Base-by-base conservation (phyloP, 2,888 invertebrate genomes). In the Zygaena filipendulae region DNA sequence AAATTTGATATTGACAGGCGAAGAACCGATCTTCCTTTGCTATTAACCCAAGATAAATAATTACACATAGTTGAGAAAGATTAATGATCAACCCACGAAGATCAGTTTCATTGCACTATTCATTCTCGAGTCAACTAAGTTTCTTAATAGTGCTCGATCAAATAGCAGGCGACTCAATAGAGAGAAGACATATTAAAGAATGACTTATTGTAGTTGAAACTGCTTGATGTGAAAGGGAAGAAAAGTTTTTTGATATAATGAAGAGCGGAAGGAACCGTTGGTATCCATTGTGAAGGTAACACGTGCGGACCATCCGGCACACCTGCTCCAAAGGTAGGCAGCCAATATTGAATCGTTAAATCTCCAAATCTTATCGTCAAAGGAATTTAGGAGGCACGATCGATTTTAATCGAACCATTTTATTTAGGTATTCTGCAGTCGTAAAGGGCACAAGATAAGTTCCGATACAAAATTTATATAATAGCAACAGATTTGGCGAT, bases 41-140 rank as follows among this genome's bases (percentile, higher is more conserved):
- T n/a, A n/a, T n/a, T n/a, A n/a, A n/a, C n/a, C n/a, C n/a, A n/a
- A n/a, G n/a, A n/a, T n/a, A n/a, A n/a, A n/a, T n/a, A n/a, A n/a
- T n/a, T n/a, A n/a, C n/a, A n/a, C n/a, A n/a, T n/a, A n/a, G 49
- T 45, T 49, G 43, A 35, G 36, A 38, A 49, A 61, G 59, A 64
- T 63, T 60, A 55, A 64, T 62, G 59, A 43, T 47, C 40, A 38
- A 32, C 45, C 43, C 36, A 37, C 38, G 39, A 41, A 41, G 38
- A 44, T 46, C 44, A 33, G 43, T 43, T 43, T 39, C 48, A 49
- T 55, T 50, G 45, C 51, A 55, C 51, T 44, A 45, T 50, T 50
- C 45, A 47, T 47, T 55, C 51, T 45, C 45, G 45, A 45, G 4
- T 16, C 16, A 16, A 6, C 16, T 4, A 16, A 4, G 16, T 6